These are phyloP conservation scores for Nyctereutes procyonoides DNA, from an alignment of 2,113 vertebrate species.

Conservation along the genomic window DNA sequence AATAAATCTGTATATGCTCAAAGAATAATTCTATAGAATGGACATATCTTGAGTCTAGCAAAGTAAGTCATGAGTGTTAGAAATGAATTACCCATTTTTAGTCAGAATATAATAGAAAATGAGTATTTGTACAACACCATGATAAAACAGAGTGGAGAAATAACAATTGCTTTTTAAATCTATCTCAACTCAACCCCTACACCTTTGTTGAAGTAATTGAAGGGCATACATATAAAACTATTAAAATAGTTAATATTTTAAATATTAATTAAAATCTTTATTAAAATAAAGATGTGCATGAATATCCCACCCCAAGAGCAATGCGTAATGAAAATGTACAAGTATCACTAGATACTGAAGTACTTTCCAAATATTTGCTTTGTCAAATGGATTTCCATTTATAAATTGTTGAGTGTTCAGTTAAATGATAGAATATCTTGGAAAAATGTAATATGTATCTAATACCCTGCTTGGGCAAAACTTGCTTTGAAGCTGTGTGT, in stretches of 20 bases:
- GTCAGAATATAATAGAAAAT: not conserved
- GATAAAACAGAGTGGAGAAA: slow-evolving; percentile 21
- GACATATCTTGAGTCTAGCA: not conserved
- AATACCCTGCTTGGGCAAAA: slow-evolving; percentile 2
- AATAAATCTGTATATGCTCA: not conserved
- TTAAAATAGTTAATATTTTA: no score
- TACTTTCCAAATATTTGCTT: not conserved
- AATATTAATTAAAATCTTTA: no score
- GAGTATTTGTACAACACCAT: not conserved
- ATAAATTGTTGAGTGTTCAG: not conserved
- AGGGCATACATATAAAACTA: not conserved
- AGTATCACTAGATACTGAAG: not conserved
- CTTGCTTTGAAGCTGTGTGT: not conserved
- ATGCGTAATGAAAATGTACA: not conserved
- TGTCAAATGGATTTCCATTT: not conserved
- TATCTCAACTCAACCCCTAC: not conserved
- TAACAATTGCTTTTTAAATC: not conserved
- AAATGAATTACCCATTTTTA: not conserved
- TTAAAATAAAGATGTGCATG: not conserved
- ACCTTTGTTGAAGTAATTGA: not conserved
- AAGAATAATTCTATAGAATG: not conserved
- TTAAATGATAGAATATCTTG: not conserved
- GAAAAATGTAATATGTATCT: not conserved
- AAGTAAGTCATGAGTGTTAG: not conserved
- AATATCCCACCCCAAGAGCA: not conserved